Conservation (phyloP, 2,888 invertebrate species). For the Invenusta paracnida region DNA sequence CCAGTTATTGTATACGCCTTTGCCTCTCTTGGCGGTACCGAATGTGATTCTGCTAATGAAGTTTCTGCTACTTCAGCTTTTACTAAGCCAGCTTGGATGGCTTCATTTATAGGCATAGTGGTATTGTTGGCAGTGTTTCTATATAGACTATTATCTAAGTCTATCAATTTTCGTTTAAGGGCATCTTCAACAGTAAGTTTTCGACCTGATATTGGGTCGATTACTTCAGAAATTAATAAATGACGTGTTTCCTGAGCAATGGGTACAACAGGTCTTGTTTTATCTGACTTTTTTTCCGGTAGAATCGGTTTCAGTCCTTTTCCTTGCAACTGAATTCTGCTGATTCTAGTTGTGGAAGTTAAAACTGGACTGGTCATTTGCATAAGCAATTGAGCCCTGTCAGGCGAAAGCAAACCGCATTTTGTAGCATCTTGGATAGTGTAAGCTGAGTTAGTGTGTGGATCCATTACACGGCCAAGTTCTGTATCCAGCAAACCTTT, state of each 20-base stretch:
- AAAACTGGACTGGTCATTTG: conserved; percentile 14
- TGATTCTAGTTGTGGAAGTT: background rate
- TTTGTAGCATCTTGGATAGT: conserved; percentile 34
- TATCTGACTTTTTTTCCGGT: background rate
- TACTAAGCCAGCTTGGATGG: conserved; percentile 74
- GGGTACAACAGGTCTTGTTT: background rate
- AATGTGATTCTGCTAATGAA: conserved; percentile 70
- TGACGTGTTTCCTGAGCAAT: conserved; percentile 25
- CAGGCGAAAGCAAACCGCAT: background rate
- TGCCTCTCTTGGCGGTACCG: conserved; percentile 65
- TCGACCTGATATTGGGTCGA: conserved; percentile 60
- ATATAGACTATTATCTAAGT: conserved; percentile 66
- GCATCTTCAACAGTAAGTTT: conserved; percentile 67
- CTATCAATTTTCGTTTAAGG: conserved; percentile 76
- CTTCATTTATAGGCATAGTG: conserved; percentile 74
- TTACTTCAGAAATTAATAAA: conserved; percentile 46
- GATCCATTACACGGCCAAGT: conserved; percentile 25
- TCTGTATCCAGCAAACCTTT: conserved; percentile 48
- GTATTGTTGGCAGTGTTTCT: conserved; percentile 74
- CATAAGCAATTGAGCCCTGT: conserved; percentile 3
- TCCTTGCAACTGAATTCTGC: background rate
- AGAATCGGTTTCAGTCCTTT: background rate
- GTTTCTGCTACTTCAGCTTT: conserved; percentile 60
- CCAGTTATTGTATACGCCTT: conserved; percentile 76
- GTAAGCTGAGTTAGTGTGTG: conserved; percentile 13